Conservation (phyloP, 92 coral and sea anemone species). For the Palythoa grandiflora region DNA sequence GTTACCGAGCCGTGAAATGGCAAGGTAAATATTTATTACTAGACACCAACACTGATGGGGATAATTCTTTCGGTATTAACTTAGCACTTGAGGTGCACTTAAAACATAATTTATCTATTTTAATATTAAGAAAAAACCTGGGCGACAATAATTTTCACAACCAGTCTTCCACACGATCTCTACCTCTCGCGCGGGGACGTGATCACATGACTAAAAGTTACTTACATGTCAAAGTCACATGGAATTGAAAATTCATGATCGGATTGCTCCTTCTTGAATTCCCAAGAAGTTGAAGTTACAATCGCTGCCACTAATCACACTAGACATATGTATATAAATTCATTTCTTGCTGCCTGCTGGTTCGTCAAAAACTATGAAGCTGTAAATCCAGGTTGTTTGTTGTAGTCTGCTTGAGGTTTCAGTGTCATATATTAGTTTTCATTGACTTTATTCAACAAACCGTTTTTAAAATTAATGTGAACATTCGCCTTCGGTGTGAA, state of each 20-base stretch:
- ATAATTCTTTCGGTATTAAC: neutral
- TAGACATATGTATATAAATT: neutral
- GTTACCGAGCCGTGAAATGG: too few species aligned
- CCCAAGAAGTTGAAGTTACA: conserved; percentile 25
- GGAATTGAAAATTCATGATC: too few species aligned
- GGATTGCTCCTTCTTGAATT: conserved; percentile 13
- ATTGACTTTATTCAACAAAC: conserved; percentile 29
- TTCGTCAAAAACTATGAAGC: conserved; percentile 17
- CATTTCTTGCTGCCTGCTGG: conserved; percentile 16
- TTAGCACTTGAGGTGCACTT: neutral
- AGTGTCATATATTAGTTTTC: conserved; percentile 12
- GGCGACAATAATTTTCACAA: too few species aligned
- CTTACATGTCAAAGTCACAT: too few species aligned
- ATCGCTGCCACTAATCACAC: conserved; percentile 23
- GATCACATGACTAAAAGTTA: too few species aligned
- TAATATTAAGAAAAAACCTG: too few species aligned
- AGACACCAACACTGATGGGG: neutral
- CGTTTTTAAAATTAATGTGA: conserved; percentile 9
- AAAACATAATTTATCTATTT: too few species aligned
- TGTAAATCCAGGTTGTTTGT: conserved; percentile 20
- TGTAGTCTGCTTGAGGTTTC: conserved; percentile 24
- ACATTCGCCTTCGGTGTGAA: conserved; percentile 6
- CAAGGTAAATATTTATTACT: too few species aligned
- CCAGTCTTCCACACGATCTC: neutral
- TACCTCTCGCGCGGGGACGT: conserved; percentile 8